Evolutionary conservation across 2,888 invertebrate species (phyloP).

Genomic region (Pollenia griseotomentosa): DNA sequence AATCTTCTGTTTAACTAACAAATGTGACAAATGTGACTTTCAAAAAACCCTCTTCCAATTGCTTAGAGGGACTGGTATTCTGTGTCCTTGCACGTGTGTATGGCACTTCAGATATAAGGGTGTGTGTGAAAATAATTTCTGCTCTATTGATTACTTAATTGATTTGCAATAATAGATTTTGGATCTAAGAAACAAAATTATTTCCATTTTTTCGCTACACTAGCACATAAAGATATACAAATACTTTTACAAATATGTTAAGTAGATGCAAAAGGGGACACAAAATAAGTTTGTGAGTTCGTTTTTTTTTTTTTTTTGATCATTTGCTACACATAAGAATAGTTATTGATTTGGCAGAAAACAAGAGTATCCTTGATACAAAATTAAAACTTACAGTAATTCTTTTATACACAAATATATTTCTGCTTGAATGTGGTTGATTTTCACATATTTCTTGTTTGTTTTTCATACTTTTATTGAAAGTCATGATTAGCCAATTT

Average conservation of each 20-base stretch:
- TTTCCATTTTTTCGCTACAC: neutral
- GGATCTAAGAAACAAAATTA: constrained; percentile 35
- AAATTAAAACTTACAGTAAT: neutral
- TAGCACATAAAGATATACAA: neutral
- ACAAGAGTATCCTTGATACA: constrained; percentile 3
- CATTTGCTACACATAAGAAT: neutral
- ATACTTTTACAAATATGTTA: constrained; percentile 6
- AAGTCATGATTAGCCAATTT: constrained; percentile 67
- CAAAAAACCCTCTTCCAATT: too few species aligned
- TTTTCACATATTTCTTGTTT: neutral
- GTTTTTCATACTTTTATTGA: neutral
- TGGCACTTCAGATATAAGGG: neutral
- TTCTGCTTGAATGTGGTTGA: neutral
- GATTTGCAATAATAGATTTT: constrained; percentile 76
- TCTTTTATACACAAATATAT: neutral
- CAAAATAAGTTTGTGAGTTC: neutral
- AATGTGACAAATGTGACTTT: too few species aligned
- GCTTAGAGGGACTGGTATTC: too few species aligned
- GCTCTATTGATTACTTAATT: constrained; percentile 81
- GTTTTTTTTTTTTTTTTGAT: neutral
- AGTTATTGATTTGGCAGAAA: neutral
- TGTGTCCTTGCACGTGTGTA: constrained; percentile 1
- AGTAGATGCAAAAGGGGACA: neutral
- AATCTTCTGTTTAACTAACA: too few species aligned
- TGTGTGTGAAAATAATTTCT: constrained; percentile 78